A percentile compares a stretch with the other conserved stretches of the same genome.
phyloP scores from a whole-genome alignment of 1,140 invertebrate species.

The Drosophila pseudoananassae region DNA sequence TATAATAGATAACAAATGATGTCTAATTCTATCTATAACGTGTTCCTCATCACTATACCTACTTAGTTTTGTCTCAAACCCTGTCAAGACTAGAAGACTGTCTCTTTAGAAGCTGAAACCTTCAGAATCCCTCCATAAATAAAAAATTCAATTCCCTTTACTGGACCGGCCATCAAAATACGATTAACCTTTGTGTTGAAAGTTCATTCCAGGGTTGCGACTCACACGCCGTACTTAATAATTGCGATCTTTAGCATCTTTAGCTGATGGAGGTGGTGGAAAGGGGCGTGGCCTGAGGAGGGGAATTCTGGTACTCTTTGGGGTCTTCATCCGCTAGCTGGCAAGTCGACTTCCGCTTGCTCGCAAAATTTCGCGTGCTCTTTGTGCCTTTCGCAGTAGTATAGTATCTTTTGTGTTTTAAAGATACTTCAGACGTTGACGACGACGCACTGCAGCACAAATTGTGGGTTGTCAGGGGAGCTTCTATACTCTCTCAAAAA shows the following conservation, averaged over 20 bases:
- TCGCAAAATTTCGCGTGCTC: constrained; percentile 7
- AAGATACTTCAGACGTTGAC: constrained; percentile 70
- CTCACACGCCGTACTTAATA: constrained; percentile 16
- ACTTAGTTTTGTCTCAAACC: no score
- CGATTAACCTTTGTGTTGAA: neutral
- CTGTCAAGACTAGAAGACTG: no score
- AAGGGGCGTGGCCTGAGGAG: neutral
- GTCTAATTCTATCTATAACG: no score
- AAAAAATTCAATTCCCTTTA: neutral
- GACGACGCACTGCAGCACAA: constrained; percentile 49
- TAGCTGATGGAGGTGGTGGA: no score
- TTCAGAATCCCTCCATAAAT: no score
- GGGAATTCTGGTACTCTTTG: neutral
- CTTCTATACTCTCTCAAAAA: no score
- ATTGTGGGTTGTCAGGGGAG: constrained; percentile 41
- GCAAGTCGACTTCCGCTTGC: constrained; percentile 45
- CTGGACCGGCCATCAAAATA: neutral
- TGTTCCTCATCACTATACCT: no score
- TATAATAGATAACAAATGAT: no score
- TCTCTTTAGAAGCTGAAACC: no score
- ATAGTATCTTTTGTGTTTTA: constrained; percentile 26
- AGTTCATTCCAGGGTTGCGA: constrained; percentile 9
- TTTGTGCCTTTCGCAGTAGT: constrained; percentile 39
- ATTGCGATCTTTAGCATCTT: constrained; percentile 35
- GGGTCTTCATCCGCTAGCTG: neutral